phyloP scores from a whole-genome alignment of 2,113 vertebrate genomes.

The Daboia siamensis region DNA sequence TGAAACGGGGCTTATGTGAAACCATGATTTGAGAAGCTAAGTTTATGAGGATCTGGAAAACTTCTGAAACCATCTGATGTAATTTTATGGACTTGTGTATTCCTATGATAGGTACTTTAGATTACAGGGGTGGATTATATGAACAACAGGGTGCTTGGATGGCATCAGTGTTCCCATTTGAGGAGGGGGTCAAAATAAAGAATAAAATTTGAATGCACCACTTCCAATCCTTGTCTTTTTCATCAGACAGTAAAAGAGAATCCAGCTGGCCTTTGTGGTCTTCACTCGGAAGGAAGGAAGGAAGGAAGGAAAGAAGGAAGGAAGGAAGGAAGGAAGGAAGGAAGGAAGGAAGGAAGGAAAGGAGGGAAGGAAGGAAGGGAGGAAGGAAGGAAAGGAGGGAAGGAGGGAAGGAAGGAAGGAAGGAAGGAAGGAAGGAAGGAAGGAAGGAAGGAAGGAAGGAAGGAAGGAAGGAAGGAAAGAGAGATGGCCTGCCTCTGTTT shows the following conservation, averaged over 20 bases:
- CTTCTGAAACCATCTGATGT: not conserved
- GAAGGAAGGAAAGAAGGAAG: too few relatives aligned
- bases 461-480: too few relatives aligned
- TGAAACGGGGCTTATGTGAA: not conserved
- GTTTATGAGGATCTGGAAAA: not conserved
- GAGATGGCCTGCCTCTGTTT: not conserved
- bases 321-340: too few relatives aligned
- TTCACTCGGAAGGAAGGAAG: too few relatives aligned
- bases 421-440: too few relatives aligned
- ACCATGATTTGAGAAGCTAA: not conserved
- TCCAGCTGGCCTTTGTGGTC: too few relatives aligned
- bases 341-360: too few relatives aligned
- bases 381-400: accelerated
- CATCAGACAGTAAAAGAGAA: not conserved
- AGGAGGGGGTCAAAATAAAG: not conserved
- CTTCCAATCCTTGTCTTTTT: not conserved
- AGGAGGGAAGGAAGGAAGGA: too few relatives aligned
- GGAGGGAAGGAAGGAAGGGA: too few relatives aligned
- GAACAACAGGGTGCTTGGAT: not conserved
- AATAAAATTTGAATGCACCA: too few relatives aligned
- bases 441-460: too few relatives aligned
- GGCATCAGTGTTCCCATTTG: not conserved
- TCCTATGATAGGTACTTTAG: not conserved
- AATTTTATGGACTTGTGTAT: not conserved
- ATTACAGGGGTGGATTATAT: not conserved